phyloP scores from a whole-genome alignment of 2,888 invertebrate genomes.

The Scelioninae gen. 2 region DNA sequence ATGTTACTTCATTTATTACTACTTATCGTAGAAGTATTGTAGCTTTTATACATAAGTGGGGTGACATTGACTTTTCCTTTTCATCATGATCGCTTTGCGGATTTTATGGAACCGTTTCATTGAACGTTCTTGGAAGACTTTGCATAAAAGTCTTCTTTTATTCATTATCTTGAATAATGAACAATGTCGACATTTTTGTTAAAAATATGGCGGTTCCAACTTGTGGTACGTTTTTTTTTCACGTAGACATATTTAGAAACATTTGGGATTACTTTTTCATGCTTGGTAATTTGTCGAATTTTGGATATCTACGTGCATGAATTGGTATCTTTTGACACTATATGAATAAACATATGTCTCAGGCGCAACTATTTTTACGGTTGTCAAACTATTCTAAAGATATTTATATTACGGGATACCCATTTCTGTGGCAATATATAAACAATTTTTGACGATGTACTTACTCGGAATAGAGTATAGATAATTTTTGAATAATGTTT shows the following conservation, averaged over 20 bases:
- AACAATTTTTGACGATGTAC: slow-evolving; percentile 24
- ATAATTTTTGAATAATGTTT: slow-evolving; percentile 24
- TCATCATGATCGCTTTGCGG: too few relatives aligned
- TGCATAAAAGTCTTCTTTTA: too few relatives aligned
- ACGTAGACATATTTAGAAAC: slow-evolving; percentile 14
- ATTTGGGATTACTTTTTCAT: slow-evolving; percentile 7
- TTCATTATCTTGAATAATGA: not conserved
- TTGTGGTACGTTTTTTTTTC: slow-evolving; percentile 11
- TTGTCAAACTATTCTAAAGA: slow-evolving; percentile 13
- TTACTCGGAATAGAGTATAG: slow-evolving; percentile 20
- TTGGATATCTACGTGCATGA: slow-evolving; percentile 8
- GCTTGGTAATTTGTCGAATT: slow-evolving; percentile 3
- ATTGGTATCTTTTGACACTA: slow-evolving; percentile 23
- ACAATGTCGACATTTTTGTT: too few relatives aligned
- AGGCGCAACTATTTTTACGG: slow-evolving; percentile 26
- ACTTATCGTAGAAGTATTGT: slow-evolving; percentile 24
- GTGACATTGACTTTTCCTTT: slow-evolving; percentile 12
- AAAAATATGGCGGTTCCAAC: slow-evolving; percentile 3
- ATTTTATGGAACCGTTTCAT: not conserved
- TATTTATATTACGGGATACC: slow-evolving; percentile 19
- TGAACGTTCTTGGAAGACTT: too few relatives aligned
- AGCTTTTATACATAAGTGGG: slow-evolving; percentile 33
- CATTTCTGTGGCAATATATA: slow-evolving; percentile 27
- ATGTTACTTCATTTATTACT: slow-evolving; percentile 33
- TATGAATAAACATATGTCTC: slow-evolving; percentile 11